Evolutionary conservation across 2,797 vertebrate species (phyloP), one percentile per base, ranked within the genome.

Genomic region (Pelobates cultripes): DNA sequence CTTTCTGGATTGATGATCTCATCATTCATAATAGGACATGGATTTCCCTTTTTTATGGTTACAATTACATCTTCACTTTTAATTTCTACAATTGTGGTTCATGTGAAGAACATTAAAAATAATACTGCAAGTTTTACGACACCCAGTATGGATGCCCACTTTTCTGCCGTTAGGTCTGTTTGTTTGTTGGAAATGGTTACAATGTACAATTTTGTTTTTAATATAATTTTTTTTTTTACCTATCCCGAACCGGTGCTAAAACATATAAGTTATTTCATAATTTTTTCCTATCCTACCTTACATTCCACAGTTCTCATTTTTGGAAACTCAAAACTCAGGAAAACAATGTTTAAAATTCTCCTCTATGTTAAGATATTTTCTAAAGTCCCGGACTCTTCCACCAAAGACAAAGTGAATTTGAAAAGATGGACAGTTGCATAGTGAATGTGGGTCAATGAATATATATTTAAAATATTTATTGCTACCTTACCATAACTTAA

Each of bases 281-380:
- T 51, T 1, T 12, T 51, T 14, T 41, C 40, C 17, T 81, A 71
- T 47, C 79, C 57, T 14, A 60, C 68, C 1, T 53, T 71, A 3
- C 79, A 81, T 17, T 75, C 73, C 1, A 13, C 76, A 4, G 73
- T 53, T 4, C 55, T 81, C 1, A 81, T 81, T 7, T 2, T 28
- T 3, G 73, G 43, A 45, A 75, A 81, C 51, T 41, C 73, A 15
- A 81, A 81, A n/a, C 55, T 81, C 0, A 70, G 43, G 15, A 81
- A 70, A 3, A 57, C 10, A 47, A 10, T 63, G 9, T 7, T 63
- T 0, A 17, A 4, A 51, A 10, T 47, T 17, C 6, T 79, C 7
- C 12, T 47, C 7, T 41, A 44, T 28, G 2, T 57, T 4, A 78
- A 44, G 68, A 61, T 51, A 10, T 51, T 51, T 10, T 10, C 5